Evolutionary conservation across 2,113 vertebrate genomes (phyloP).

Genomic region (Nettapus auritus): DNA sequence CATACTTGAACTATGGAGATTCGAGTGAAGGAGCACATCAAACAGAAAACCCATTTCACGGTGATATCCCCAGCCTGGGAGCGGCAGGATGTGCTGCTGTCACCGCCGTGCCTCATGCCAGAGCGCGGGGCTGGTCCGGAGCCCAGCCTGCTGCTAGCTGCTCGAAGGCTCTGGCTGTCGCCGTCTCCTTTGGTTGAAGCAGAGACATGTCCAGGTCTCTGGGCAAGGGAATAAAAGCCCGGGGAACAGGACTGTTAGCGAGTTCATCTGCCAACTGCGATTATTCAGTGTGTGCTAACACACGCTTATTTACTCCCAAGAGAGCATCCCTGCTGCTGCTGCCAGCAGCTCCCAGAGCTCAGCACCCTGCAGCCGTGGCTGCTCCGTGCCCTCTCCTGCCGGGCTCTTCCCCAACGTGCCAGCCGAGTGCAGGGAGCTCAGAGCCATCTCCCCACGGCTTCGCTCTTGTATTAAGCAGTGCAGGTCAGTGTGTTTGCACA

Average conservation of each 20-base stretch:
- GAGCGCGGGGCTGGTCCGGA: neutral
- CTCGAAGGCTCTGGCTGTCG: accelerated
- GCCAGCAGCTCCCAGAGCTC: neutral
- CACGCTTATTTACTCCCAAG: neutral
- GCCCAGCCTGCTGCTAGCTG: neutral
- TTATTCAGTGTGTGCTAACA: accelerated
- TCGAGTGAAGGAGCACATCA: accelerated
- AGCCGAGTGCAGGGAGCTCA: neutral
- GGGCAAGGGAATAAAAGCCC: neutral
- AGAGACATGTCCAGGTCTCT: neutral
- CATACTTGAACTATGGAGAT: neutral
- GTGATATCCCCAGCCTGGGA: neutral
- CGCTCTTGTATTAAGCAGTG: neutral
- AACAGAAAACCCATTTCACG: neutral
- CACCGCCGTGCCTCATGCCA: neutral
- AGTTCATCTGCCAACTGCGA: neutral
- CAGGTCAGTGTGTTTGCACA: no score
- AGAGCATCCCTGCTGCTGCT: neutral
- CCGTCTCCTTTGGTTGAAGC: accelerated
- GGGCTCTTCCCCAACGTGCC: neutral
- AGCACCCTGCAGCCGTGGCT: neutral
- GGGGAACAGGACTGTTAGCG: neutral
- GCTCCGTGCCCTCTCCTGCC: neutral
- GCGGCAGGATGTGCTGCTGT: accelerated
- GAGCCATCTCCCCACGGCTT: neutral